Conservation (phyloP, 2,888 invertebrate species). For the Tenthredo mesomela region DNA sequence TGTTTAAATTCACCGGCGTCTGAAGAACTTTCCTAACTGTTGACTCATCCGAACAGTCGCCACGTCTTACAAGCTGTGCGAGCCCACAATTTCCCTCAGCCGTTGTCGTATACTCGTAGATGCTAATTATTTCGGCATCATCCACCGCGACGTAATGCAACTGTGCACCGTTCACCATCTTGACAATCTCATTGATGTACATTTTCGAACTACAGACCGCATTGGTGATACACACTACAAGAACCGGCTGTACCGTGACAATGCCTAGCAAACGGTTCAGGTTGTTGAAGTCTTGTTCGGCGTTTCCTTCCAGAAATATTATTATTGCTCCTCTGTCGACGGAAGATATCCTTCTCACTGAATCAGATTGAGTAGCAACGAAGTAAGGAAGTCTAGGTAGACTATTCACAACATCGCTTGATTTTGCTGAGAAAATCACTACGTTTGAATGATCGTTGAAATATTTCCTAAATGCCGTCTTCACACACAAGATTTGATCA, state of each 20-base stretch:
- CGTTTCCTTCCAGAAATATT: constrained; percentile 38
- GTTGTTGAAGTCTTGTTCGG: background rate
- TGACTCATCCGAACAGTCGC: background rate
- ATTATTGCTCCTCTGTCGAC: background rate
- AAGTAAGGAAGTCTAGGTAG: background rate
- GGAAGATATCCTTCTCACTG: background rate
- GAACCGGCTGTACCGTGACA: background rate
- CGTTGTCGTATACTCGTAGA: constrained; percentile 5
- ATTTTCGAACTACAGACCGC: constrained; percentile 22
- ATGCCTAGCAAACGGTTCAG: background rate
- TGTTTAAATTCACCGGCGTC: background rate
- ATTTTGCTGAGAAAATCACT: background rate
- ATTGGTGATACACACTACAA: constrained; percentile 12
- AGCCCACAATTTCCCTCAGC: constrained; percentile 4
- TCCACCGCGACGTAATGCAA: constrained; percentile 1
- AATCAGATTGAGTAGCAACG: background rate
- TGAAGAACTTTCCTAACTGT: background rate
- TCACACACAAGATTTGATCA: background rate
- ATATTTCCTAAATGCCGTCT: background rate
- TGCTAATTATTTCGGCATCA: background rate
- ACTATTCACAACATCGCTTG: background rate
- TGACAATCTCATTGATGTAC: constrained; percentile 2
- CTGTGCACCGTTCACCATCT: background rate
- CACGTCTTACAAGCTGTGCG: background rate
- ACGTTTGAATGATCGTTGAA: background rate